Evolutionary conservation across 1,140 invertebrate species (phyloP).

Genomic region (Riptortus pedestris): DNA sequence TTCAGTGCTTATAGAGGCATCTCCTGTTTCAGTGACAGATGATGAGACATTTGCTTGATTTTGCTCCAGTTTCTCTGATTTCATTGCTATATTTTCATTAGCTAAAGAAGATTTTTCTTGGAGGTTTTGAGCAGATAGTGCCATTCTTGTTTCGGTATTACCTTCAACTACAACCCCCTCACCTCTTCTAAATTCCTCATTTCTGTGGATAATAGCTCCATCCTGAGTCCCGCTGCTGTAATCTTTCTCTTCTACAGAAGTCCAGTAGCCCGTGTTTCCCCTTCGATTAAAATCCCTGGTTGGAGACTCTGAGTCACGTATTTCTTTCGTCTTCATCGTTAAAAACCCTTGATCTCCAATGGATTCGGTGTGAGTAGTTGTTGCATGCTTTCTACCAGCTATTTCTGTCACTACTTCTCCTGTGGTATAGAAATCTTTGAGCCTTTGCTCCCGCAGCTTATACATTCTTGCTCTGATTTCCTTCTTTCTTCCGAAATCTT

Average conservation of each 20-base stretch:
- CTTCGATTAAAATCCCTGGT: constrained; percentile 45
- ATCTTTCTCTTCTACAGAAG: constrained; percentile 28
- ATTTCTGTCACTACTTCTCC: constrained; percentile 37
- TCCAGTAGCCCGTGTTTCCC: constrained; percentile 30
- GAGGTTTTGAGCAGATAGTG: constrained; percentile 13
- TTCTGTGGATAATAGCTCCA: constrained; percentile 13
- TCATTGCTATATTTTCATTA: constrained; percentile 18
- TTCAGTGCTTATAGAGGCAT: constrained; percentile 17
- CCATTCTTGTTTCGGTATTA: constrained; percentile 23
- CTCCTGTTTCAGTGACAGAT: constrained; percentile 26
- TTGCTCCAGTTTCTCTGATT: constrained; percentile 4
- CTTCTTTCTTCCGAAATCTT: constrained; percentile 72
- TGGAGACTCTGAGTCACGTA: constrained; percentile 61
- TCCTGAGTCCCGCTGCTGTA: constrained; percentile 23
- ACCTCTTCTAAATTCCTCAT: constrained; percentile 17
- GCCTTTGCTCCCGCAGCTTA: constrained; percentile 61
- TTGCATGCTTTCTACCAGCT: constrained; percentile 31
- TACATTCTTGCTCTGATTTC: constrained; percentile 75
- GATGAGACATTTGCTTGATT: constrained; percentile 3
- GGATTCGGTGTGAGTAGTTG: constrained; percentile 50
- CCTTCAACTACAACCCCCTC: constrained; percentile 25
- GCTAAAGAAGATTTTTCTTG: constrained; percentile 18
- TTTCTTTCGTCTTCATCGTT: constrained; percentile 63
- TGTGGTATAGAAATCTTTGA: constrained; percentile 55
- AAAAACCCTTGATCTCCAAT: constrained; percentile 61